Evolutionary conservation across 2,888 invertebrate genomes (phyloP).

Genomic region (Xestia rhomboidea): DNA sequence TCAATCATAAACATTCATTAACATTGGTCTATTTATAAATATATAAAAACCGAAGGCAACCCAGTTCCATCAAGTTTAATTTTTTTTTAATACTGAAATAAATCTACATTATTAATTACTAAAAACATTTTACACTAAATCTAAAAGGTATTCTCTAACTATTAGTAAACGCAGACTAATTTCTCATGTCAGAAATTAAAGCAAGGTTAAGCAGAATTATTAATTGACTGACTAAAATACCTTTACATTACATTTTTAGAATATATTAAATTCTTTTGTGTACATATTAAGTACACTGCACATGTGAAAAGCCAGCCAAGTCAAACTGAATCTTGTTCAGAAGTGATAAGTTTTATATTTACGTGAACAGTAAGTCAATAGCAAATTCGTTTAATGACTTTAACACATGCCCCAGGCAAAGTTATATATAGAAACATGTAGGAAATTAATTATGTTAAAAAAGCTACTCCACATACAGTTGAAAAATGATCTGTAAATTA

Average conservation of each 20-base stretch:
- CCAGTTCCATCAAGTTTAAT: neutral
- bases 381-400: slow-evolving; percentile 19
- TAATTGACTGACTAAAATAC: slow-evolving; percentile 54
- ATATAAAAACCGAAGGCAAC: slow-evolving; percentile 1
- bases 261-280: slow-evolving; percentile 48
- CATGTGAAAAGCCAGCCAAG: slow-evolving; percentile 8
- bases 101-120: neutral
- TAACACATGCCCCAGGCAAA: slow-evolving; percentile 33
- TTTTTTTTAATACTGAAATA: neutral
- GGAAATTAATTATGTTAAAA: slow-evolving; percentile 53
- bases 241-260: slow-evolving; percentile 47
- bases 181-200: slow-evolving; percentile 43
- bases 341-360: neutral
- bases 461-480: slow-evolving; percentile 12
- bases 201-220: slow-evolving; percentile 43
- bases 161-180: slow-evolving; percentile 27
- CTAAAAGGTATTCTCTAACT: neutral
- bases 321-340: slow-evolving; percentile 4
- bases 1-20: neutral
- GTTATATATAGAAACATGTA: slow-evolving; percentile 42
- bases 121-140: slow-evolving; percentile 1
- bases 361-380: neutral
- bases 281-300: slow-evolving; percentile 42
- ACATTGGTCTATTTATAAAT: slow-evolving; percentile 3
- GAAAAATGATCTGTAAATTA: slow-evolving; percentile 44